A percentile compares a stretch with the other conserved stretches of the same genome.
phyloP scores from a whole-genome alignment of 2,113 vertebrate species.

The Columba livia region DNA sequence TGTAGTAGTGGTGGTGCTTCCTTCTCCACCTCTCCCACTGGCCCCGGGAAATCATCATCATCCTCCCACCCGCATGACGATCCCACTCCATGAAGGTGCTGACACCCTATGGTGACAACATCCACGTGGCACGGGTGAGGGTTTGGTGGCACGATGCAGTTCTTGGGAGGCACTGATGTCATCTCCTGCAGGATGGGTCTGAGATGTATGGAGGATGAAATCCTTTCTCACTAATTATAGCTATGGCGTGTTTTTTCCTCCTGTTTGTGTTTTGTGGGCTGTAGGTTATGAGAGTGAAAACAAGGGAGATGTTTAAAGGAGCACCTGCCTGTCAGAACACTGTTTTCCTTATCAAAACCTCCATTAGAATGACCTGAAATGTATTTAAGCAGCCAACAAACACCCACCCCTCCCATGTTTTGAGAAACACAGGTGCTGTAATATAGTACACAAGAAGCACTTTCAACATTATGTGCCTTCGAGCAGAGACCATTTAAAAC shows the following conservation, averaged over 20 bases:
- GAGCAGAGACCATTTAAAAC: not conserved
- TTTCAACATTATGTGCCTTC: not conserved
- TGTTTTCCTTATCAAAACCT: not conserved
- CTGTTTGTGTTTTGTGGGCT: not conserved
- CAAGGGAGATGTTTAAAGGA: conserved; percentile 2
- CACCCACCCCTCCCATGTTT: not conserved
- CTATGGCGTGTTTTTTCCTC: not conserved
- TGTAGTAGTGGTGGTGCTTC: not conserved
- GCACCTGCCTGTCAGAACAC: conserved; percentile 13
- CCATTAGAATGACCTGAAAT: not conserved
- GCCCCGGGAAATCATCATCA: not conserved
- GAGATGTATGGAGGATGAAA: not conserved
- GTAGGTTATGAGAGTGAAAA: not conserved
- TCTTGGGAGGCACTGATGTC: not conserved
- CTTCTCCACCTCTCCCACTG: not conserved
- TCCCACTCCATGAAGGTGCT: not conserved
- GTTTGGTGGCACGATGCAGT: not conserved
- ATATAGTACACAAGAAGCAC: not conserved
- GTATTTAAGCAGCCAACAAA: not conserved
- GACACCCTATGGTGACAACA: not conserved
- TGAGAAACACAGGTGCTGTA: not conserved
- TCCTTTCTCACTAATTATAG: not conserved
- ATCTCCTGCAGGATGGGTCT: not conserved
- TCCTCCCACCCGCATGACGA: not conserved
- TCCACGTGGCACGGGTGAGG: not conserved